These are phyloP conservation scores for Choristoneura rosaceana DNA, from an alignment of 2,888 invertebrate species.

Conservation along the genomic window DNA sequence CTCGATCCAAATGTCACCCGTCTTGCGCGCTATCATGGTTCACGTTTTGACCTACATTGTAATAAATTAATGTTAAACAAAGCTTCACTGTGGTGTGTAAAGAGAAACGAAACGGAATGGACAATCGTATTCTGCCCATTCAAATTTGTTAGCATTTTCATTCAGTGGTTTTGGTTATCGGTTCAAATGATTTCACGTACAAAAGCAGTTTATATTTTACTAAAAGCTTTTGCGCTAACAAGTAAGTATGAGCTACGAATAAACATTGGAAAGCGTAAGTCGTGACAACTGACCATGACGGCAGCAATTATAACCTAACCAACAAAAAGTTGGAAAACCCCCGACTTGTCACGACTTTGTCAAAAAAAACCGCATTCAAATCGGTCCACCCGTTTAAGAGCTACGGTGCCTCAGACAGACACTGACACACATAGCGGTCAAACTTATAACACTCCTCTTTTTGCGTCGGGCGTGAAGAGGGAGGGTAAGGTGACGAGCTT, in stretches of 20 bases:
- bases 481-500: too few species aligned
- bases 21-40: conserved; percentile 5
- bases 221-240: background rate
- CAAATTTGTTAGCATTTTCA: conserved; percentile 17
- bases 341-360: too few species aligned
- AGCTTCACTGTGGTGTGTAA: background rate
- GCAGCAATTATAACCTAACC: background rate
- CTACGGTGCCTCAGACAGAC: too few species aligned
- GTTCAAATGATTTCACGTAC: background rate
- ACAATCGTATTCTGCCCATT: conserved; percentile 20
- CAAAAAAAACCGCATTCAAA: too few species aligned
- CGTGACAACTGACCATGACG: background rate
- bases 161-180: conserved; percentile 10
- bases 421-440: too few species aligned
- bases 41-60: conserved; percentile 30
- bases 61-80: conserved; percentile 22
- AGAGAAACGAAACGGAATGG: conserved; percentile 8
- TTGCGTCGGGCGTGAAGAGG: too few species aligned
- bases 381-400: too few species aligned
- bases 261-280: background rate
- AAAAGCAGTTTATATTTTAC: background rate
- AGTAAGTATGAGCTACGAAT: background rate
- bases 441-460: too few species aligned
- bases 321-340: too few species aligned
- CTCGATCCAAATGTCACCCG: background rate